Base-by-base conservation (phyloP, 1,140 invertebrate genomes). In the Mercenaria mercenaria region DNA sequence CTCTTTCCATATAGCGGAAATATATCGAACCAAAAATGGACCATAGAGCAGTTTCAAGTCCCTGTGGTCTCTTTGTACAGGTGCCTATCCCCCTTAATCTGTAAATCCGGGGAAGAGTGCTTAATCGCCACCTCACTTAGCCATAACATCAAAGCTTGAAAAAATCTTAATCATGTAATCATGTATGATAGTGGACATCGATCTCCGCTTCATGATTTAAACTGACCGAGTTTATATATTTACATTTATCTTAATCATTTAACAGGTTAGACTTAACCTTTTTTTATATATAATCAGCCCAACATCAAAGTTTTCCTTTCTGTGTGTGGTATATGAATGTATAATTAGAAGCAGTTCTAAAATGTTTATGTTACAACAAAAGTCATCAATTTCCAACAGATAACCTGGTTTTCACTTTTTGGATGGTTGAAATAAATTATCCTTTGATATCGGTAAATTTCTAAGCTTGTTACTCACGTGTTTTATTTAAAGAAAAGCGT, bases 351-450 rank as follows among this genome's bases (percentile, higher is more conserved):
- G 43, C 6, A 47, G 43, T 47, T 47, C 15, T 8, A 47, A 47
- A 47, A 47, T 47, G 43, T 47, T 47, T 47, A 47, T 8, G 43
- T 47, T 8, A 47, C 43, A 15, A 47, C 6, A 39, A 39, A 72
- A 18, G 34, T 41, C 34, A 72, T 72, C 11, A 39, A 72, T 72
- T 39, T 29, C 34, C 37, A 72, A 39, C 0, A 72, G 67, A 72
- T 72, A 72, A 72, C 37, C 67, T 39, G 34, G 37, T 72, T 72
- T n/a, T 67, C 29, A 37, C 67, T 72, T 72, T 37, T 72, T 39
- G 0, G 20, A 72, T 37, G 34, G 34, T 23, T 72, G 18, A 72
- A 39, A 20, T 72, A 37, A 20, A 72, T 39, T 39, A 15, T 72
- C 18, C 43, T 72, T 72, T 41, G 37, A 72, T 23, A 72, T 4